A percentile compares a stretch with the other conserved stretches of the same genome.
phyloP scores from a whole-genome alignment of 2,888 invertebrate genomes.

The Eurytoma adleriae region DNA sequence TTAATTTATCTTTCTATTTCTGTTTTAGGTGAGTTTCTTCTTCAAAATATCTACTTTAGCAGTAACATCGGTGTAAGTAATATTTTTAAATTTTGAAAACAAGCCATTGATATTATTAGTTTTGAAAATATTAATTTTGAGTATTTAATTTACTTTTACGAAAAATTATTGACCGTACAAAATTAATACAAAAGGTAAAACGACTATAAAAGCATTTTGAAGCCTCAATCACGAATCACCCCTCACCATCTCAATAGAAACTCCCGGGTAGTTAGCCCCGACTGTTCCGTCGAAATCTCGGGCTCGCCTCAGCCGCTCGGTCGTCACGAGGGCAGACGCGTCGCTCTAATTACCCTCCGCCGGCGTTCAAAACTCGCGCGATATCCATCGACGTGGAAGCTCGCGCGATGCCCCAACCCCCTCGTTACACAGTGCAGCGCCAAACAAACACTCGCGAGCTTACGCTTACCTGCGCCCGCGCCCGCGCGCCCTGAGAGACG shows the following conservation, averaged over 20 bases:
- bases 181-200: too few relatives aligned
- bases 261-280: too few relatives aligned
- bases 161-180: too few relatives aligned
- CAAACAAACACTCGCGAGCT: neutral
- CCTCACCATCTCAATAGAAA: too few relatives aligned
- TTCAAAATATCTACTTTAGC: neutral
- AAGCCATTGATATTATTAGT: too few relatives aligned
- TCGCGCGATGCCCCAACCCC: neutral
- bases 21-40: conserved; percentile 18
- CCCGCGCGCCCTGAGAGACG: neutral
- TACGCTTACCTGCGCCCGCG: neutral
- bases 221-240: too few relatives aligned
- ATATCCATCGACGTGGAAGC: conserved; percentile 15
- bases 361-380: neutral
- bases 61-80: conserved; percentile 2
- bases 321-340: neutral
- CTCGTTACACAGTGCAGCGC: neutral
- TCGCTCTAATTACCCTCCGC: conserved; percentile 15
- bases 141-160: too few relatives aligned
- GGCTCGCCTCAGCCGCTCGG: too few relatives aligned
- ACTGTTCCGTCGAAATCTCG: too few relatives aligned
- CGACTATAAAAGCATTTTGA: too few relatives aligned
- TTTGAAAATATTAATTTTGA: too few relatives aligned
- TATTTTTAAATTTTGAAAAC: neutral
- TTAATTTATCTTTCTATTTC: neutral